Evolutionary conservation across 2,888 invertebrate species (phyloP).

Genomic region (Troides helena): DNA sequence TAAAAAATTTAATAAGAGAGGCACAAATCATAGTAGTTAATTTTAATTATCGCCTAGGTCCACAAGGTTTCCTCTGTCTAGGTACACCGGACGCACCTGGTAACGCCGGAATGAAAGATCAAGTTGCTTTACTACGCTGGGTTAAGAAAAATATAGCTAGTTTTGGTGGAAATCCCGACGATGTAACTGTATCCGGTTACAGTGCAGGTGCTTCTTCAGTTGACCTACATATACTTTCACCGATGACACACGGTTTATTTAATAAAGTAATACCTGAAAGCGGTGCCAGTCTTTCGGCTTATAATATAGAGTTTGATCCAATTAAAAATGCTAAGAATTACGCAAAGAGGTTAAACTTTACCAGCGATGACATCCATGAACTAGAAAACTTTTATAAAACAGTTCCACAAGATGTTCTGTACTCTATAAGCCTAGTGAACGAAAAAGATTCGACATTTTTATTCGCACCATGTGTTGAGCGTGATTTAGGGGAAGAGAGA

Average conservation of each 20-base stretch:
- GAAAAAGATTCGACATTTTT: conserved; percentile 36
- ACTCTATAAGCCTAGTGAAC: conserved; percentile 31
- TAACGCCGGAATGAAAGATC: conserved; percentile 64
- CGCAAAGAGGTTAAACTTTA: conserved; percentile 45
- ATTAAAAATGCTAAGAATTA: conserved; percentile 48
- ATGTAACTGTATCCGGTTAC: conserved; percentile 53
- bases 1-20: conserved; percentile 41
- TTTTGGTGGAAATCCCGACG: conserved; percentile 39
- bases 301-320: conserved; percentile 49
- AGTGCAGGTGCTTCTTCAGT: conserved; percentile 56
- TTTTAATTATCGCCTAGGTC: conserved; percentile 37
- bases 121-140: conserved; percentile 49
- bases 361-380: conserved; percentile 41
- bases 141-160: not conserved
- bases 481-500: conserved; percentile 36
- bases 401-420: conserved; percentile 30
- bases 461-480: conserved; percentile 47
- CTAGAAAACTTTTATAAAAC: conserved; percentile 2
- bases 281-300: conserved; percentile 36
- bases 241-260: conserved; percentile 49
- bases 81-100: conserved; percentile 56
- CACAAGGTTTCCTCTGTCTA: conserved; percentile 55
- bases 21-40: conserved; percentile 48
- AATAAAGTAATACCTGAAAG: conserved; percentile 39
- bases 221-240: conserved; percentile 53